phyloP scores from a whole-genome alignment of 2,113 vertebrate species.

The Pteronura brasiliensis region DNA sequence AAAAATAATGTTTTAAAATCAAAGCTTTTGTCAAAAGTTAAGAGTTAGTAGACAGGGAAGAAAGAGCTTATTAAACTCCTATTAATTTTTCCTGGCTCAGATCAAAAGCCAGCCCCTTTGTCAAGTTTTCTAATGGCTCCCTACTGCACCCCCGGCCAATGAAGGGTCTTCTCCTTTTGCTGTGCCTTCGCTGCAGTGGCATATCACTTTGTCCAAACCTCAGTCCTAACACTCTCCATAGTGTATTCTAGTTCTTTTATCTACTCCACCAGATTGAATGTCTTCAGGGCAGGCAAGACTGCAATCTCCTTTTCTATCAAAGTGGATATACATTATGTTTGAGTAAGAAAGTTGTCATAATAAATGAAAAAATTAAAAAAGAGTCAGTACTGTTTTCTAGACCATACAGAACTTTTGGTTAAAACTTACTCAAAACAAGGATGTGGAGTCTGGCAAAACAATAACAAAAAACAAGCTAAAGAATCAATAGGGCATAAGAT shows the following conservation, averaged over 20 bases:
- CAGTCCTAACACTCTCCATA: background rate
- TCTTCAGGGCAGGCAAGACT: background rate
- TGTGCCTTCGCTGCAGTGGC: background rate
- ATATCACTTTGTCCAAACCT: rapidly evolving
- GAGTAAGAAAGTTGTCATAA: background rate
- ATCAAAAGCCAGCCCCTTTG: background rate
- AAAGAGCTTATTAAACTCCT: background rate
- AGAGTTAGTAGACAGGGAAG: background rate
- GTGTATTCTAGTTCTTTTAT: background rate
- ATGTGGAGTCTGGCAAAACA: background rate
- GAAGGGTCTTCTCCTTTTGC: background rate
- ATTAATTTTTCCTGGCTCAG: background rate
- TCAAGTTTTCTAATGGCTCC: background rate
- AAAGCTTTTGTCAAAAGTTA: background rate
- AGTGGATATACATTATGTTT: background rate
- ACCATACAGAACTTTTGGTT: background rate
- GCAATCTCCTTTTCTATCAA: background rate
- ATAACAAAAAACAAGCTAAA: background rate
- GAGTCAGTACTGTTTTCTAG: background rate
- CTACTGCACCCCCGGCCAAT: background rate
- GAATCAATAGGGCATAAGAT: background rate
- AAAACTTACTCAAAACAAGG: background rate
- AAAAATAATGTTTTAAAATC: background rate
- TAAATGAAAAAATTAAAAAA: background rate
- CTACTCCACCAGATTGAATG: background rate